Evolutionary conservation across 2,888 invertebrate genomes (phyloP).

Genomic region (Sthenelais limicola): DNA sequence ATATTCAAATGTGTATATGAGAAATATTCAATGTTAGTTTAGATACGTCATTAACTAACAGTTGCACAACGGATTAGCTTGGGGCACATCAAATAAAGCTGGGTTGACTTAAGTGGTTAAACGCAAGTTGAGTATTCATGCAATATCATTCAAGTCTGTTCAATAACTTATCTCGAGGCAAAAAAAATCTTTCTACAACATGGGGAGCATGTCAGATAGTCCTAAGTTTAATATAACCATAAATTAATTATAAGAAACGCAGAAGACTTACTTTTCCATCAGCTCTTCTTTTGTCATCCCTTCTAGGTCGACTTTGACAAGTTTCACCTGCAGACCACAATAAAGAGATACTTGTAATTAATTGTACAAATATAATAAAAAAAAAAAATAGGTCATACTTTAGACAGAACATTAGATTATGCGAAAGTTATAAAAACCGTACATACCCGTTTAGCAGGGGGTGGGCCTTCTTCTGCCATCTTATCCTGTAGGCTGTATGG

Average conservation of each 20-base stretch:
- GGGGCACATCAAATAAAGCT: too few species aligned
- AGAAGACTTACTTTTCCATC: constrained; percentile 35
- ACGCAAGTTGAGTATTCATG: too few species aligned
- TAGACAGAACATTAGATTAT: too few species aligned
- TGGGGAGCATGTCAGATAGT: too few species aligned
- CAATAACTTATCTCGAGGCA: not conserved
- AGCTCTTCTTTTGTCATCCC: constrained; percentile 41
- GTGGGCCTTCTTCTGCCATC: constrained; percentile 40
- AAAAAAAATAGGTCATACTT: too few species aligned
- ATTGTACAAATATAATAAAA: not conserved
- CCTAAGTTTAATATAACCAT: too few species aligned
- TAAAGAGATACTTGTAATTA: not conserved
- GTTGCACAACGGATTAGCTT: too few species aligned
- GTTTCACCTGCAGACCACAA: constrained; percentile 30
- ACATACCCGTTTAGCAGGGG: constrained; percentile 40
- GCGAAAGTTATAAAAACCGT: too few species aligned
- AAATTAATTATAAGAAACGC: not conserved
- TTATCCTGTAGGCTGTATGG: not conserved
- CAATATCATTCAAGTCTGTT: not conserved
- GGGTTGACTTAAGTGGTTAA: too few species aligned
- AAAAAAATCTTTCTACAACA: constrained; percentile 2
- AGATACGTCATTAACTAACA: too few species aligned
- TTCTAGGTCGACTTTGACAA: constrained; percentile 36
- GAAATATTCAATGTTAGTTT: too few species aligned
- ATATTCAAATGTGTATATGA: not conserved